Conservation (phyloP, 2,113 vertebrate genomes). For the Delphinapterus leucas region DNA sequence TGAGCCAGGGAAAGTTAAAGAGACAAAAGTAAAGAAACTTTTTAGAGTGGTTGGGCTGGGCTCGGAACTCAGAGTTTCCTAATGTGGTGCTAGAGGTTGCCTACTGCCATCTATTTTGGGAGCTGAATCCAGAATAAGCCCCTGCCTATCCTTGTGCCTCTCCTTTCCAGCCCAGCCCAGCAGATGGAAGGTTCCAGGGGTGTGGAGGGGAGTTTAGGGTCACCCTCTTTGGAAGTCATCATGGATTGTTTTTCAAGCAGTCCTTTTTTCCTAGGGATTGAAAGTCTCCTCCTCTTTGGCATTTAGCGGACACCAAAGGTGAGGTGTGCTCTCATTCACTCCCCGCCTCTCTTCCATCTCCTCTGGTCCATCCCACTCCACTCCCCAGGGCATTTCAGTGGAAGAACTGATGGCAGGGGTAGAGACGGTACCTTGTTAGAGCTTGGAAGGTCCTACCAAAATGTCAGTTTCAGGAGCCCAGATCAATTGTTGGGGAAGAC, state of each 20-base stretch:
- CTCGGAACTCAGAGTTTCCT: neutral
- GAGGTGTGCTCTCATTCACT: neutral
- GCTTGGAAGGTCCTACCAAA: neutral
- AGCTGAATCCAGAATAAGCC: neutral
- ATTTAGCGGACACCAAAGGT: neutral
- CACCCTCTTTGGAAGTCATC: neutral
- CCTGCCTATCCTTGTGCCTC: neutral
- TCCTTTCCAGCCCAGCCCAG: neutral
- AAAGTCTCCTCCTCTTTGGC: neutral
- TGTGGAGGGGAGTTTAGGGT: neutral
- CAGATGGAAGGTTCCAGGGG: neutral
- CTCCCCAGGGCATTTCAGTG: neutral
- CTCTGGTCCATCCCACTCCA: neutral
- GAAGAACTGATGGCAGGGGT: neutral
- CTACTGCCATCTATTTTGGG: neutral
- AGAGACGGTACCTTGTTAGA: neutral
- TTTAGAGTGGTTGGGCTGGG: neutral
- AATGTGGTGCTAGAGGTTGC: neutral
- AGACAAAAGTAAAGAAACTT: neutral
- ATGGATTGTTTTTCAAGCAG: neutral
- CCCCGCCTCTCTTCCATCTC: neutral
- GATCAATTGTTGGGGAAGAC: neutral
- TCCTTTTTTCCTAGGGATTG: neutral
- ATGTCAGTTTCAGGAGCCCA: neutral
- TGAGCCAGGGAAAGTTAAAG: conserved; percentile 10